Base-by-base conservation (phyloP, 2,113 vertebrate genomes). In the Cnemophilus loriae region DNA sequence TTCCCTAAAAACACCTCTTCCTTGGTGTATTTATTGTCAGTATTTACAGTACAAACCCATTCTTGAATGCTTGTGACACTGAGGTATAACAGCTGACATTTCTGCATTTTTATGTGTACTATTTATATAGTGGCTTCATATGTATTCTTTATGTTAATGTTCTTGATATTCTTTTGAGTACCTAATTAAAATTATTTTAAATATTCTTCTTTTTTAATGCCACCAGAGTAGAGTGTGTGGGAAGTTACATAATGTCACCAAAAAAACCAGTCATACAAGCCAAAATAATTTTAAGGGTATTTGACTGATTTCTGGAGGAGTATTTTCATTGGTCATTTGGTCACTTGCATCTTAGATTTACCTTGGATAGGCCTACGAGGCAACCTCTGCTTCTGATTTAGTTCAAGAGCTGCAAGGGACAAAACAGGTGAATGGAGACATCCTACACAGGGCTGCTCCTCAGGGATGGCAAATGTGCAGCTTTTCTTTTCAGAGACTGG, bases 141-240 rank as follows among this genome's bases (percentile, higher is more conserved):
- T 39, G 17, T 46, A 37, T 88, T 60, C 50, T 47, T 83, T 86
- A 53, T 56, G 32, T 90, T 95, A 60, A 60, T 93, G 74, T 89
- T 84, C 28, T 65, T 90, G 39, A 79, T 80, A 41, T 46, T 78
- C 7, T 85, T 87, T 95, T 71, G 24, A 92, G 15, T 79, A 53
- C n/a, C 57, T 74, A 82, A 83, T 89, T 69, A 47, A 61, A 95
- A 83, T 79, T 53, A 89, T 91, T 91, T 90, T n/a, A 81, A 92
- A 47, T 76, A 32, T 44, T 74, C 11, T 10, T 75, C 76, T 20
- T 75, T 41, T 92, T 92, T 67, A 78, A 47, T 92, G 84, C n/a
- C 85, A 42, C 50, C 50, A 74, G 83, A 61, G 47, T 73, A 46
- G 92, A 84, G 32, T 42, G 27, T 20, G 17, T 55, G 26, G 42